Evolutionary conservation across 2,113 vertebrate genomes (phyloP), one percentile per base, ranked within the genome.

Genomic region (Setophaga kirtlandii): DNA sequence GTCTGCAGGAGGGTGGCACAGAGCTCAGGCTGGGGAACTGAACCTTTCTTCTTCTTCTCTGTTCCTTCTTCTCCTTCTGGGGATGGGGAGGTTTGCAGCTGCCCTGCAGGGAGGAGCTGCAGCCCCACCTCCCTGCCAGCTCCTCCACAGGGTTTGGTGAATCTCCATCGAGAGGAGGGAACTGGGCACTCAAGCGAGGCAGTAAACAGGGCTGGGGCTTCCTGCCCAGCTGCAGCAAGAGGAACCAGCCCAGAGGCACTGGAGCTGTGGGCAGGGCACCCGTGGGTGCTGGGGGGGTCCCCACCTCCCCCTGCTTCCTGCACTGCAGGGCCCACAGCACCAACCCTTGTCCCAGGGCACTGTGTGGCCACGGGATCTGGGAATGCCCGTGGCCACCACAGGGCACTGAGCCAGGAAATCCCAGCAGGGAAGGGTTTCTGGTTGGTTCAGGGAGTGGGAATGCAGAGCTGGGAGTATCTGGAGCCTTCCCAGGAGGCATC

Each of bases 191-290:
- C 94, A 89, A 95, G 96, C 85, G 9, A 28, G 8, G 52, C 64
- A 1, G 49, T 92, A 96, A 97, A 96, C 95, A 96, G 92, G 69
- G 93, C 79, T 75, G 82, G 71, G 24, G 68, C 79, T 97, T 97
- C 96, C 95, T 96, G 95, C 87, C 68, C 96, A 96, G 71, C 94
- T 97, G 95, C 94, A 59, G 89, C 94, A 91, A 92, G 93, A 96
- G 96, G 95, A 96, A 97, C 83, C 3, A 71, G 88, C 78, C 59
- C 67, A 24, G 52, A 41, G 60, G 77, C 68, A 59, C 50, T 22
- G 37, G 83, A 42, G 60, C 68, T 76, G 90, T 0, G 2, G 78
- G 30, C 55, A 89, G 84, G 81, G 69, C 65, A 79, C 70, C 62
- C 52, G 2, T 7, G 76, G 73, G 88, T 71, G 70, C 78, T 21